Conservation (phyloP, 2,797 vertebrate species). For the Acipenser transmontanus region DNA sequence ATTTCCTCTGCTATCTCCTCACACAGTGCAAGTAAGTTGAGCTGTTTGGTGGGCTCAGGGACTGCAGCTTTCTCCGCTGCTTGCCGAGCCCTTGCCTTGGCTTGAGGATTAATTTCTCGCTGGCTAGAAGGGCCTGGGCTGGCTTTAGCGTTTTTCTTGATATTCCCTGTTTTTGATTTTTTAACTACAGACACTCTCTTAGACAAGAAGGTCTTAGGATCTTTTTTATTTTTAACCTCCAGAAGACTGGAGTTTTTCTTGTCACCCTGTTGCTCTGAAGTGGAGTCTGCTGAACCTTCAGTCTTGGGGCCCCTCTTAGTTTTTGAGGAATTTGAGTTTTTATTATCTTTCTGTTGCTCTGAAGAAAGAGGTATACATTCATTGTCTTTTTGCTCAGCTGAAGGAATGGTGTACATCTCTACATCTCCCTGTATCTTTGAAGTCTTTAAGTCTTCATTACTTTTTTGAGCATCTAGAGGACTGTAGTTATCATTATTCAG, state of each 20-base stretch:
- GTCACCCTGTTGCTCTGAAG: conserved; percentile 23
- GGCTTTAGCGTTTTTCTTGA: conserved; percentile 29
- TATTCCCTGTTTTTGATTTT: conserved; percentile 8
- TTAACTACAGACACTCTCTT: conserved; percentile 21
- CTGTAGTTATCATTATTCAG: conserved; percentile 10
- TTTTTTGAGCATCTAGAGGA: conserved; percentile 39
- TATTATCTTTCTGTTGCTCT: no score
- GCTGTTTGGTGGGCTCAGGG: conserved; percentile 67
- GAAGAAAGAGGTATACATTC: no score
- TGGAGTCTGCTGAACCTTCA: neutral
- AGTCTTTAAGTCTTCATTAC: neutral
- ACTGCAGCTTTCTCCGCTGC: conserved; percentile 56
- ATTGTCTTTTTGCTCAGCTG: no score
- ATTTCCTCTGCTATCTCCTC: conserved; percentile 97
- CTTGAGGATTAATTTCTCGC: conserved; percentile 70
- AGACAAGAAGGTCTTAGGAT: neutral
- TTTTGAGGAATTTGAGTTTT: no score
- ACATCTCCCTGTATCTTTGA: no score
- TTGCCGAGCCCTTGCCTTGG: conserved; percentile 67
- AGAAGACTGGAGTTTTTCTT: no score
- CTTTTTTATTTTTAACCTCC: conserved; percentile 23
- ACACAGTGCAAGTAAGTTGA: conserved; percentile 91
- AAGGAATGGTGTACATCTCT: no score
- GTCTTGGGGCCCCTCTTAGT: no score
- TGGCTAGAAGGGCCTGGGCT: conserved; percentile 51